These are phyloP conservation scores for Okamejei kenojei DNA, from an alignment of 2,797 vertebrate species.

Conservation along the genomic window DNA sequence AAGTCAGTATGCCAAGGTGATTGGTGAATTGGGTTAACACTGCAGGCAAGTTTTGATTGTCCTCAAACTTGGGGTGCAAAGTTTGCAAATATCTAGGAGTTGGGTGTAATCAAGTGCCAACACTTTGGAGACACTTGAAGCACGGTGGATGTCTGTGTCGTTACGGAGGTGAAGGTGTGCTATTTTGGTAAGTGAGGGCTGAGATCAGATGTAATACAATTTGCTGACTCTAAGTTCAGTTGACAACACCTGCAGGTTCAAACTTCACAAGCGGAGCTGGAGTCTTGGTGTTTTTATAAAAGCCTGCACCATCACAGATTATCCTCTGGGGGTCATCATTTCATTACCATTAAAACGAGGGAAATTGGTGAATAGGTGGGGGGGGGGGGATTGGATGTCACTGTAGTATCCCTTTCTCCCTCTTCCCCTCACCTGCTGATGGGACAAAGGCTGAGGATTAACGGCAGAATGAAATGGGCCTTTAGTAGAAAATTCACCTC, in stretches of 20 bases:
- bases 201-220: background rate
- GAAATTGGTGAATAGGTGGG: background rate
- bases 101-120: too few species aligned
- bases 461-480: background rate
- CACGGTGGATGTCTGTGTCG: background rate
- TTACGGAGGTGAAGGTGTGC: background rate
- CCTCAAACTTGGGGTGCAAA: too few species aligned
- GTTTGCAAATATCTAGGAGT: background rate
- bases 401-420: too few species aligned
- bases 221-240: background rate
- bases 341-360: too few species aligned
- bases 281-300: background rate
- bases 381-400: background rate
- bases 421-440: background rate
- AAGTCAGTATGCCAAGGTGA: too few species aligned
- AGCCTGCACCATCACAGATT: background rate
- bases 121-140: background rate
- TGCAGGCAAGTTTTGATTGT: too few species aligned
- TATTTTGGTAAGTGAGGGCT: background rate
- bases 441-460: background rate
- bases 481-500: background rate
- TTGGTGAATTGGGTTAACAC: too few species aligned
- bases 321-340: constrained; percentile 7
- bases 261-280: too few species aligned
- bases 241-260: background rate